Conservation (phyloP, 2,888 invertebrate genomes). For the Minunthozetes semirufus region DNA sequence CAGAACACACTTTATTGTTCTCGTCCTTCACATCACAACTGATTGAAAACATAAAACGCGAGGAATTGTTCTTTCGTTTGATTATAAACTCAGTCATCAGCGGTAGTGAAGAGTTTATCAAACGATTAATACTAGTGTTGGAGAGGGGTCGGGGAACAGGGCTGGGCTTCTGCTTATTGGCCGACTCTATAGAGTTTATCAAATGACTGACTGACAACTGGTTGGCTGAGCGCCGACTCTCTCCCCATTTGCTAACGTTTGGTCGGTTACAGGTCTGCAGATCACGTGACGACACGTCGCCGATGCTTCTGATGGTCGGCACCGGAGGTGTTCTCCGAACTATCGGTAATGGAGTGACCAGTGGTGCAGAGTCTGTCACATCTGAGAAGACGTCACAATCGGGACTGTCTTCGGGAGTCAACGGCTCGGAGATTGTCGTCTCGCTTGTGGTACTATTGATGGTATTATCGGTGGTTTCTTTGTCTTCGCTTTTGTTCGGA, state of each 20-base stretch:
- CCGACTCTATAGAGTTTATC: slow-evolving; percentile 84
- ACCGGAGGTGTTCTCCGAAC: background rate
- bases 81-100: slow-evolving; percentile 19
- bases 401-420: background rate
- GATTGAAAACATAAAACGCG: background rate
- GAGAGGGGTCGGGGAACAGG: background rate
- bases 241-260: slow-evolving; percentile 34
- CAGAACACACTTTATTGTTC: slow-evolving; percentile 18
- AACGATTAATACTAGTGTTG: slow-evolving; percentile 20
- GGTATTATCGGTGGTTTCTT: background rate
- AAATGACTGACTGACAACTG: slow-evolving; percentile 78
- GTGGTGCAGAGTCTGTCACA: background rate
- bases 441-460: background rate
- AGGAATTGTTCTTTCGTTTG: slow-evolving; percentile 15
- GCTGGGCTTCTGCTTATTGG: slow-evolving; percentile 51
- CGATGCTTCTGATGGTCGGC: background rate
- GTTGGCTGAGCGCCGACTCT: slow-evolving; percentile 38
- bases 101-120: background rate
- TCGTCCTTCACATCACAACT: slow-evolving; percentile 16
- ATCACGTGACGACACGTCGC: background rate
- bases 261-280: slow-evolving; percentile 31
- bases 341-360: background rate
- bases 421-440: too few relatives aligned
- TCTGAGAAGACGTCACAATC: background rate
- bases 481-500: background rate